A percentile compares a stretch with the other conserved stretches of the same genome.
These are phyloP conservation scores for Chunga burmeisteri DNA, from an alignment of 2,113 vertebrate species.

Conservation along the genomic window DNA sequence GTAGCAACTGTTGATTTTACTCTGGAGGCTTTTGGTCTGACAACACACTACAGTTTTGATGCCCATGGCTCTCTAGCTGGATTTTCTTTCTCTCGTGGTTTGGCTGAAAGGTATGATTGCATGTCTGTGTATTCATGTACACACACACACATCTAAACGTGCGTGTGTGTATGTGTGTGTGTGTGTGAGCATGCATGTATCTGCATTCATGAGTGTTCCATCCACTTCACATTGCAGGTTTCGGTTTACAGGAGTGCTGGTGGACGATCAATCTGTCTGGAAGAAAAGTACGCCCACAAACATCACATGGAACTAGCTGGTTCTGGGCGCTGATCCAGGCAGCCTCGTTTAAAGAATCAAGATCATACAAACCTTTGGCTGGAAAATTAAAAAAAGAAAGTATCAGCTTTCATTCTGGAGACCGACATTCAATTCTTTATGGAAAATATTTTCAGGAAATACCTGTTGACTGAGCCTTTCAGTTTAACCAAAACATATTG, in stretches of 20 bases:
- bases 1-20: not conserved
- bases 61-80: not conserved
- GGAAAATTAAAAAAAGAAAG: constrained; percentile 67
- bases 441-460: constrained; percentile 83
- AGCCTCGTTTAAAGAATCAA: constrained; percentile 78
- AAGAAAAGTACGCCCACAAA: constrained; percentile 81
- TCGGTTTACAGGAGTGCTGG: constrained; percentile 78
- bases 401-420: constrained; percentile 75
- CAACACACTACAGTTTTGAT: not conserved
- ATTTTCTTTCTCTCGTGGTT: constrained; percentile 28
- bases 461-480: constrained; percentile 78
- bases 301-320: constrained; percentile 78
- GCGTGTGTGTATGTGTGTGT: not conserved
- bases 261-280: constrained; percentile 82
- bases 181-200: not conserved
- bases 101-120: not conserved
- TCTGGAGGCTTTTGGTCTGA: not conserved
- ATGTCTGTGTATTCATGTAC: not conserved
- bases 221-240: constrained; percentile 62
- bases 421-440: constrained; percentile 64
- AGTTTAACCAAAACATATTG: constrained; percentile 72
- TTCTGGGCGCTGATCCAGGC: constrained; percentile 79
- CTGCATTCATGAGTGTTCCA: not conserved
- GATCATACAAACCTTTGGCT: constrained; percentile 83
- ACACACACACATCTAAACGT: not conserved